Evolutionary conservation across 2,888 invertebrate species (phyloP), one percentile per base, ranked within the genome.

Genomic region (Calliopum simillimum): DNA sequence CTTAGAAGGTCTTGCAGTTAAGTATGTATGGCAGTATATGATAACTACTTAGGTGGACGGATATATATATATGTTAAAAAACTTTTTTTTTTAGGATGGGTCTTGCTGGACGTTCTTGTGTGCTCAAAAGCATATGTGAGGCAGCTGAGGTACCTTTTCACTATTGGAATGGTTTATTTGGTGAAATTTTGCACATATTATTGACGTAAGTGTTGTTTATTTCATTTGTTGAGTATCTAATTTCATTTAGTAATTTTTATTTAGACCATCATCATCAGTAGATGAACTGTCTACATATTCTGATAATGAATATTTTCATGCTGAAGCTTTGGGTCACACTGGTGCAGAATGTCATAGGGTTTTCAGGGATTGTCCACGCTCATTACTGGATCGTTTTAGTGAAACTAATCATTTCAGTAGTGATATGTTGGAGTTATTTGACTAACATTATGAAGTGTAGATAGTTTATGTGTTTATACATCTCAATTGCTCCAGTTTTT

Each of bases 101-200:
- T 14, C 88, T 90, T 5, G 87, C 89, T 72, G 93, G 92, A 19
- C 89, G 91, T 75, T 89, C 90, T 55, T 94, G 94, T 86, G 84
- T 94, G 76, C 86, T 94, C 75, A 89, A 92, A 81, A 90, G 91
- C 77, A 92, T 94, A 80, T 94, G 94, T 81, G 93, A 94, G 85
- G 89, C 91, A 16, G 91, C 93, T 0, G 89, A 91, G 80, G 88
- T 89, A 66, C 90, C 93, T 63, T 90, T 94, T 79, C 89, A 89
- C 77, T 88, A 90, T 79, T 89, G 90, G 78, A 91, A 91, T 80
- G 93, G 94, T 25, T 87, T 94, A 79, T 88, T 93, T 76, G 93
- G 91, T 53, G 92, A 94, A 87, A 88, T 94, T 80, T 87, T 93
- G 76, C 91, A 94, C 86, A 91, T 93, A 78, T 84, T 93, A 82